Percentiles rank a stretch among this genome's conserved stretches.
Evolutionary conservation across 2,113 vertebrate genomes (phyloP).

Genomic region (Nerophis ophidion): DNA sequence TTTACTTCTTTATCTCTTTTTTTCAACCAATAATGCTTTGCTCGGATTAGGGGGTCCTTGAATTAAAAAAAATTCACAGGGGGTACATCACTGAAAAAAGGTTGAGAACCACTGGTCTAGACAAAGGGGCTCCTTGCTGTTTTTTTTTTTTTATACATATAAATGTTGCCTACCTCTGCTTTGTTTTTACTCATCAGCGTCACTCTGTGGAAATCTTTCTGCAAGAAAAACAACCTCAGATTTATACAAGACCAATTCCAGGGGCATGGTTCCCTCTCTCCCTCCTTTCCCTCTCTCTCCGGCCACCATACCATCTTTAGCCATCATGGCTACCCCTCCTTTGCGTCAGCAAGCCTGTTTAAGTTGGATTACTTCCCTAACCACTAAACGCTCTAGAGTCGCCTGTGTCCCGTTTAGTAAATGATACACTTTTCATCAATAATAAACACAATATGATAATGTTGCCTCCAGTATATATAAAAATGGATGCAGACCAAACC

Average conservation of each 20-base stretch:
- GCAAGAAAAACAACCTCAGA: conserved; percentile 47
- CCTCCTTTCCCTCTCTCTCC: conserved; percentile 21
- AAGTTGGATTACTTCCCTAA: conserved; percentile 61
- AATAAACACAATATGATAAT: conserved; percentile 22
- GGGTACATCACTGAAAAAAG: too few species aligned
- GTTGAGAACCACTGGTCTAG: too few species aligned
- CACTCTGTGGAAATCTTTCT: conserved; percentile 57
- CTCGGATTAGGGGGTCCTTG: too few species aligned
- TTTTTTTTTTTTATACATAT: conserved; percentile 2
- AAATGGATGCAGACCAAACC: conserved; percentile 17
- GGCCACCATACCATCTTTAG: conserved; percentile 64
- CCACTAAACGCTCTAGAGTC: conserved; percentile 29
- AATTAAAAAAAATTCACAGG: too few species aligned
- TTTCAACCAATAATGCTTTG: too few species aligned
- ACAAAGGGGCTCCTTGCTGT: conserved; percentile 34
- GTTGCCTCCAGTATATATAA: conserved; percentile 20
- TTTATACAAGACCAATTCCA: conserved; percentile 55
- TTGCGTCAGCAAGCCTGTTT: conserved; percentile 61
- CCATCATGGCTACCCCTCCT: conserved; percentile 50
- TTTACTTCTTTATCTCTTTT: too few species aligned
- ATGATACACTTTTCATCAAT: conserved; percentile 19
- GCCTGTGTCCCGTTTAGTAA: conserved; percentile 18
- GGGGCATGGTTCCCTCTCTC: conserved; percentile 28
- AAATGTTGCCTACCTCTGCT: conserved; percentile 37
- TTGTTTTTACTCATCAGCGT: conserved; percentile 47